Evolutionary conservation across 2,888 invertebrate genomes (phyloP).

Genomic region (Neoitamus cyanurus): DNA sequence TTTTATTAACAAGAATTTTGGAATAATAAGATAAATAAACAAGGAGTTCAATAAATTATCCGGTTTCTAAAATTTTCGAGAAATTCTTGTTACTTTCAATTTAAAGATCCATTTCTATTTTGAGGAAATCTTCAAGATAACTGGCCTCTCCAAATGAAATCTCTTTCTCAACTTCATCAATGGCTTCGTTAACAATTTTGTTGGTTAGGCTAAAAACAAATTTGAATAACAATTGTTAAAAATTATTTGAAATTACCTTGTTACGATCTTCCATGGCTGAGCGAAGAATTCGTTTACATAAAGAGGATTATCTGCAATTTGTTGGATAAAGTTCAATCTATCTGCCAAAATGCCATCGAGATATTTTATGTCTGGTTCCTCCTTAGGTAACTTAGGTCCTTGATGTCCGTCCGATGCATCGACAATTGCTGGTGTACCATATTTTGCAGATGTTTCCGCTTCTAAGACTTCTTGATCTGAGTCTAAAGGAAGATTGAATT

Average conservation of each 20-base stretch:
- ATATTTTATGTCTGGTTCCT: not conserved
- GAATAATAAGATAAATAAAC: not conserved
- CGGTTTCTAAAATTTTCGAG: not conserved
- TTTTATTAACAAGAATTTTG: not conserved
- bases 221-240: not conserved
- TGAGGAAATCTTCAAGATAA: not conserved
- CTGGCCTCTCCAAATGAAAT: conserved; percentile 1
- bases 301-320: conserved; percentile 51
- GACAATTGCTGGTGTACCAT: not conserved
- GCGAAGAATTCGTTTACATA: conserved; percentile 53
- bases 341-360: not conserved
- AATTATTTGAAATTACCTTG: conserved; percentile 47
- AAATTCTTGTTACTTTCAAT: not conserved
- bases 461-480: not conserved
- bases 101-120: not conserved
- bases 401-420: not conserved
- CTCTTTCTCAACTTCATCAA: not conserved
- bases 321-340: conserved; percentile 25
- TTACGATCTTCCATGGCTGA: conserved; percentile 54
- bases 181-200: not conserved
- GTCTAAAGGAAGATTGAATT: not conserved
- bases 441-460: not conserved
- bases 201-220: not conserved
- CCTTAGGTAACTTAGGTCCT: not conserved
- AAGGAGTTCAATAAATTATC: not conserved